phyloP scores from a whole-genome alignment of 2,888 invertebrate species.

The Esperia sulphurella region DNA sequence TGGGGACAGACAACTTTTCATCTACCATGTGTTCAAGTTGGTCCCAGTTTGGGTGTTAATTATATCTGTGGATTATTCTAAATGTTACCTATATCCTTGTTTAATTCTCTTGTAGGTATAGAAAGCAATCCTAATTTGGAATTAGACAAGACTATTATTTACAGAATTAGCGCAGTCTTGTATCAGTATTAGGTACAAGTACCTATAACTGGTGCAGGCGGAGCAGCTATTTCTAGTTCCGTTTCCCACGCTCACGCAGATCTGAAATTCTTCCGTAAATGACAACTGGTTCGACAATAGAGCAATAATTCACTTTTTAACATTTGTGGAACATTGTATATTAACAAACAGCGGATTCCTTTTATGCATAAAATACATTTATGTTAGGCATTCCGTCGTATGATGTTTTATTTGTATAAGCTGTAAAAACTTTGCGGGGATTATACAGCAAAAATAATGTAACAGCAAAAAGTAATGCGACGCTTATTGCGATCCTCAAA shows the following conservation, averaged over 20 bases:
- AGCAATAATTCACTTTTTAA: constrained; percentile 32
- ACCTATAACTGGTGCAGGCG: constrained; percentile 14
- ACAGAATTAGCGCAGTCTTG: too few relatives aligned
- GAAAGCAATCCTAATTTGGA: too few relatives aligned
- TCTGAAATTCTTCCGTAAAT: constrained; percentile 25
- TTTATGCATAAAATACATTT: constrained; percentile 24
- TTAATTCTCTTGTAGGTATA: too few relatives aligned
- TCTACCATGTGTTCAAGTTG: too few relatives aligned
- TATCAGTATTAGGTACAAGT: not conserved
- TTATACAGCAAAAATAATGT: constrained; percentile 25
- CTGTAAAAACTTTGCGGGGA: constrained; percentile 28
- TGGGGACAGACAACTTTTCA: too few relatives aligned
- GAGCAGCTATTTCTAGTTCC: constrained; percentile 22
- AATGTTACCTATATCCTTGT: too few relatives aligned
- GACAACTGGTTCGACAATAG: constrained; percentile 28
- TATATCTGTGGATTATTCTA: too few relatives aligned
- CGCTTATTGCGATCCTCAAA: constrained; percentile 45
- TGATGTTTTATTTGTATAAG: constrained; percentile 30
- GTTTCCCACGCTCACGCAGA: constrained; percentile 42
- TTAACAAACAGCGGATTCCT: constrained; percentile 20
- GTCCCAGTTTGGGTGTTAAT: too few relatives aligned
- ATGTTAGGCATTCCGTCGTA: constrained; percentile 17
- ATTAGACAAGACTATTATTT: too few relatives aligned
- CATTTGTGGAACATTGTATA: constrained; percentile 16
- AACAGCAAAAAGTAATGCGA: constrained; percentile 47